A percentile compares a stretch with the other conserved stretches of the same genome.
Conservation (phyloP, 1,140 invertebrate genomes). For the Eueides isabella region DNA sequence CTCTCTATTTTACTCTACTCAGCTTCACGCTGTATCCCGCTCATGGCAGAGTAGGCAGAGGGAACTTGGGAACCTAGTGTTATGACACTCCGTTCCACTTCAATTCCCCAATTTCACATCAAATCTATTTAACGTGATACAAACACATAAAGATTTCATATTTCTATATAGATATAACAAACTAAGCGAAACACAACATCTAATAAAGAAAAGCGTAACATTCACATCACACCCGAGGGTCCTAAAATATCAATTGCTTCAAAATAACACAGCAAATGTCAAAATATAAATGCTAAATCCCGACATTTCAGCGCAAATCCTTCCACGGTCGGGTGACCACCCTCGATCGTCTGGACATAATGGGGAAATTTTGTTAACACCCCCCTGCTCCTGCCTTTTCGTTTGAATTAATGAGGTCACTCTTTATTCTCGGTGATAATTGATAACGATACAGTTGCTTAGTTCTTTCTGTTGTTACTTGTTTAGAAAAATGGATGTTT, state of each 20-base stretch:
- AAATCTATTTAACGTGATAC: too few species aligned
- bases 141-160: too few species aligned
- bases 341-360: conserved; percentile 40
- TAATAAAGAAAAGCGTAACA: conserved; percentile 1
- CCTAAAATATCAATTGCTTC: conserved; percentile 20
- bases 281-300: conserved; percentile 51
- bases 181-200: background rate
- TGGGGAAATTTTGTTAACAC: conserved; percentile 44
- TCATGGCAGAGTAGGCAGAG: too few species aligned
- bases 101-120: too few species aligned
- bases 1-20: too few species aligned
- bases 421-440: conserved; percentile 19
- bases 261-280: conserved; percentile 54
- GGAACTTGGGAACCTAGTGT: too few species aligned
- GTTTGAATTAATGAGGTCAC: conserved; percentile 31
- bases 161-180: background rate
- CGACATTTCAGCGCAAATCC: conserved; percentile 45
- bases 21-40: too few species aligned
- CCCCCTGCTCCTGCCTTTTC: conserved; percentile 28
- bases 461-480: background rate
- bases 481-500: background rate
- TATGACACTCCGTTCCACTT: too few species aligned
- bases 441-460: background rate
- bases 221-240: conserved; percentile 14
- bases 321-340: conserved; percentile 45